These are phyloP conservation scores for Xiphorhynchus elegans DNA, from an alignment of 2,113 vertebrate genomes.

Conservation along the genomic window DNA sequence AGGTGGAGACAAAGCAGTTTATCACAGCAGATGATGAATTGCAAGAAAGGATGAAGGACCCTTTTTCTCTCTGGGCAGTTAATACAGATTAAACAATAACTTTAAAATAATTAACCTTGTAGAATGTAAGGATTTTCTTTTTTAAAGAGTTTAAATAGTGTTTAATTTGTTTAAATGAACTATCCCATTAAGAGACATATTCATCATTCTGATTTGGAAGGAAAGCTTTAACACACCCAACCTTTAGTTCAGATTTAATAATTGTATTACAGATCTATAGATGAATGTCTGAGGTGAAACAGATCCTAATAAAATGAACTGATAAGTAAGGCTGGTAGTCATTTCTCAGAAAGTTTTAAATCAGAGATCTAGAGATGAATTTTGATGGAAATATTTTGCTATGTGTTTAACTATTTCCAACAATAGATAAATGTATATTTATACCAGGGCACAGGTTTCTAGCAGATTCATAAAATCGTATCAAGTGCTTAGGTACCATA, in stretches of 20 bases:
- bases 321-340: not conserved
- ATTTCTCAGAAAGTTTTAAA: not conserved
- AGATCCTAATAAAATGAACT: not conserved
- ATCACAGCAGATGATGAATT: slow-evolving; percentile 40
- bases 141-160: not conserved
- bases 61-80: slow-evolving; percentile 2
- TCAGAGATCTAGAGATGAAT: not conserved
- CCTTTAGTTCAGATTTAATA: not conserved
- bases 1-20: slow-evolving; percentile 28
- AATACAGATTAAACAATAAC: slow-evolving; percentile 51
- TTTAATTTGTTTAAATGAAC: slow-evolving; percentile 57
- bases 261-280: not conserved
- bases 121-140: not conserved
- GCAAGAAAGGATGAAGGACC: not conserved
- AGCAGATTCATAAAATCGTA: not conserved
- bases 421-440: not conserved
- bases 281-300: not conserved
- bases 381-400: not conserved
- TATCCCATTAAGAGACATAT: slow-evolving; percentile 4
- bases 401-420: not conserved
- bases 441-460: not conserved
- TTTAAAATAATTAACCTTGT: slow-evolving; percentile 54
- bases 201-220: slow-evolving; percentile 34
- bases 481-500: not conserved
- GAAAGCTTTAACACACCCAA: slow-evolving; percentile 17